phyloP scores from a whole-genome alignment of 2,888 invertebrate genomes.

The Parasteatoda lunata region DNA sequence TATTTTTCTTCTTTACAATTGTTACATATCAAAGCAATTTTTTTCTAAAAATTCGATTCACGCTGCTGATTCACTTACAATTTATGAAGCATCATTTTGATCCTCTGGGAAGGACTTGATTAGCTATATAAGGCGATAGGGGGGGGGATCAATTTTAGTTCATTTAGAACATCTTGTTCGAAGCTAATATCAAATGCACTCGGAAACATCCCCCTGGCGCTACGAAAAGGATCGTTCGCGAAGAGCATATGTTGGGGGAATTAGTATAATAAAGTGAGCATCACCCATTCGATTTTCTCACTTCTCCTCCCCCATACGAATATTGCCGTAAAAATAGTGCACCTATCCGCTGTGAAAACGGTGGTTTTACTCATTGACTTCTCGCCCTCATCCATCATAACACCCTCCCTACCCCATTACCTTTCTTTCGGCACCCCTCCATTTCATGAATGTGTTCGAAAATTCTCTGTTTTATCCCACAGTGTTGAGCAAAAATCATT shows the following conservation, averaged over 20 bases:
- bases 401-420: neutral
- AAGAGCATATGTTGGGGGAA: constrained; percentile 54
- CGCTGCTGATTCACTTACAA: too few species aligned
- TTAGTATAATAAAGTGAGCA: constrained; percentile 32
- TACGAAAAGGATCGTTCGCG: constrained; percentile 19
- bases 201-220: neutral
- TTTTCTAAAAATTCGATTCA: too few species aligned
- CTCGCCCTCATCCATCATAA: constrained; percentile 37
- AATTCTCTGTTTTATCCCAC: too few species aligned
- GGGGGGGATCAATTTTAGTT: neutral
- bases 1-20: too few species aligned
- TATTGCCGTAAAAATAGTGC: constrained; percentile 33
- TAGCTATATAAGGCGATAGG: too few species aligned
- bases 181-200: constrained; percentile 10
- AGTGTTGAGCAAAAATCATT: neutral
- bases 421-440: neutral
- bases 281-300: neutral
- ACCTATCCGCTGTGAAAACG: constrained; percentile 68
- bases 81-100: too few species aligned
- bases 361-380: constrained; percentile 63
- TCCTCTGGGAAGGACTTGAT: too few species aligned
- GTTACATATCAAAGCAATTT: too few species aligned
- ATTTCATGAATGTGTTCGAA: neutral
- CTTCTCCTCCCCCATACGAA: neutral
- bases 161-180: constrained; percentile 51